These are phyloP conservation scores for Drosophila trapezifrons DNA, from an alignment of 1,140 invertebrate species.

Conservation along the genomic window DNA sequence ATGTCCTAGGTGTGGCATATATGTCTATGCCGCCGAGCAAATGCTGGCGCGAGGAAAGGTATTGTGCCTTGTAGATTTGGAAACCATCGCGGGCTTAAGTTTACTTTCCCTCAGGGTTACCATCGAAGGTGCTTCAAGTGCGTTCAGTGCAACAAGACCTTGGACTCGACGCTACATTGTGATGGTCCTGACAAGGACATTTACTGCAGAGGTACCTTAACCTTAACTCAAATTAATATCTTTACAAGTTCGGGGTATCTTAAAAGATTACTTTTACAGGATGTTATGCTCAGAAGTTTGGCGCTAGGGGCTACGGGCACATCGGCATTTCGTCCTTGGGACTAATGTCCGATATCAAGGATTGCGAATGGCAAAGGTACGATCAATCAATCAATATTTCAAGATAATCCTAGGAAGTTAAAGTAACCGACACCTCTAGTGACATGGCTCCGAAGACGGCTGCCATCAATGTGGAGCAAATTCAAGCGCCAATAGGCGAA, in stretches of 20 bases:
- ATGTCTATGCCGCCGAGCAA: slow-evolving; percentile 97
- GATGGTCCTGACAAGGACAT: slow-evolving; percentile 98
- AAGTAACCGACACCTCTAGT: neutral
- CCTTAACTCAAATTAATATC: neutral
- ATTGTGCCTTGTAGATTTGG: neutral
- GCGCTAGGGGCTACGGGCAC: slow-evolving; percentile 90
- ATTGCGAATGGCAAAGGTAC: slow-evolving; percentile 87
- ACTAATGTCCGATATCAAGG: slow-evolving; percentile 88
- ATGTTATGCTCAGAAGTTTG: slow-evolving; percentile 76
- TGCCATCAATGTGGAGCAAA: slow-evolving; percentile 91
- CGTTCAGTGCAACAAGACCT: slow-evolving; percentile 94
- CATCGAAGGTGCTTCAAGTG: slow-evolving; percentile 98
- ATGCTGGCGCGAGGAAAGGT: slow-evolving; percentile 92
- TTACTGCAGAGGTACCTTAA: slow-evolving; percentile 94
- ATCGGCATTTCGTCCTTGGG: slow-evolving; percentile 90
- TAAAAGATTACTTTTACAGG: slow-evolving; percentile 85
- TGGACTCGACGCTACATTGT: slow-evolving; percentile 98
- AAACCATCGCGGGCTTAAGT: neutral
- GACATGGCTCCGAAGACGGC: slow-evolving; percentile 82
- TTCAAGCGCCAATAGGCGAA: slow-evolving; percentile 92
- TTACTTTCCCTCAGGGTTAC: slow-evolving; percentile 89
- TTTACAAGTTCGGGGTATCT: no score
- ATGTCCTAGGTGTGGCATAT: slow-evolving; percentile 95
- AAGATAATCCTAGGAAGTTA: no score
- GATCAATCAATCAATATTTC: no score